Evolutionary conservation across 2,113 vertebrate genomes (phyloP).

Genomic region (Carassius carassius): DNA sequence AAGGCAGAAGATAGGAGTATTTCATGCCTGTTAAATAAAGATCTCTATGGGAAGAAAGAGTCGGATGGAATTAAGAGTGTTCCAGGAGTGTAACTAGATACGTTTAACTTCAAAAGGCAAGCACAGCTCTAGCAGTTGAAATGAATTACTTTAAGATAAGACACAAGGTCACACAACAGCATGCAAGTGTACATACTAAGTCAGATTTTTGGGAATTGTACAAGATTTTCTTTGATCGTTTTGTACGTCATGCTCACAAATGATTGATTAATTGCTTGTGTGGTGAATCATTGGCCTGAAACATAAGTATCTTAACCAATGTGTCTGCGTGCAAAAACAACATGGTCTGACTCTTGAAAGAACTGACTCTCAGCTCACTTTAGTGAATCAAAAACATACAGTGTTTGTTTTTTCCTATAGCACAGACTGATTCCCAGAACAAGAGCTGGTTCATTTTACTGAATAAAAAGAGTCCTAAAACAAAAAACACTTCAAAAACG

Average conservation of each 20-base stretch:
- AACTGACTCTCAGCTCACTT: no score
- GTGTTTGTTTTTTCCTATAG: no score
- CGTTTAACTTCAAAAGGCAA: constrained; percentile 29
- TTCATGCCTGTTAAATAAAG: constrained; percentile 28
- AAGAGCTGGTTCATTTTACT: background rate
- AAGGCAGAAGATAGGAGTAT: constrained; percentile 41
- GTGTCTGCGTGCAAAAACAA: background rate
- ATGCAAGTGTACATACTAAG: background rate
- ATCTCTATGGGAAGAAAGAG: constrained; percentile 8
- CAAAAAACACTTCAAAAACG: background rate
- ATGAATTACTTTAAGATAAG: constrained; percentile 11
- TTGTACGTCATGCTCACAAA: background rate
- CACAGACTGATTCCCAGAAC: no score
- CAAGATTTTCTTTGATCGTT: background rate
- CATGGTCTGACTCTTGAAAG: no score
- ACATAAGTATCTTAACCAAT: background rate
- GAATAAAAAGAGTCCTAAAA: background rate
- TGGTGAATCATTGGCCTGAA: background rate
- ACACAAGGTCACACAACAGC: background rate
- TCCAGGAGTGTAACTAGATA: constrained; percentile 14
- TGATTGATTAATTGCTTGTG: background rate
- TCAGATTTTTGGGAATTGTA: background rate
- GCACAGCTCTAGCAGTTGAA: background rate
- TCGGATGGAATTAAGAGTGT: constrained; percentile 14
- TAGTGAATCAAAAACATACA: no score